Evolutionary conservation across 2,113 vertebrate genomes (phyloP).

Genomic region (Gymnogyps californianus): DNA sequence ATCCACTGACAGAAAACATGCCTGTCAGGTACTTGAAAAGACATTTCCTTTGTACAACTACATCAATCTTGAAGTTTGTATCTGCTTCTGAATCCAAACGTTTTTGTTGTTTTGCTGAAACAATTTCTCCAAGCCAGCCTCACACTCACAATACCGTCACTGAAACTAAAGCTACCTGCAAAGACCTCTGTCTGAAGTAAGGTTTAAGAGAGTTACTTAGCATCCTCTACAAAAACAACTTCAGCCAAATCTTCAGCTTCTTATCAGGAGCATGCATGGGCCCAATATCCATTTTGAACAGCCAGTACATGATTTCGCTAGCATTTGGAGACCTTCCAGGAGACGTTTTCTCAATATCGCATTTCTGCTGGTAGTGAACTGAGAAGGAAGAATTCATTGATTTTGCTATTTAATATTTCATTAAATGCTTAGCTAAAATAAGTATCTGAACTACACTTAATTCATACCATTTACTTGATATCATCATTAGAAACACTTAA

Average conservation of each 20-base stretch:
- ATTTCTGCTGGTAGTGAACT: background rate
- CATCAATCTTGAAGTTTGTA: background rate
- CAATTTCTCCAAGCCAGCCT: background rate
- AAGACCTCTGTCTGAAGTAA: background rate
- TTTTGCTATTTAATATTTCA: background rate
- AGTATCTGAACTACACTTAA: background rate
- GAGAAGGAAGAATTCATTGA: background rate
- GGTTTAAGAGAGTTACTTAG: background rate
- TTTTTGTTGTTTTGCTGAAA: background rate
- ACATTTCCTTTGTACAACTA: background rate
- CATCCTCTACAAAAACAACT: background rate
- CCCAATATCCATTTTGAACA: background rate
- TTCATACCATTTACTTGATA: background rate
- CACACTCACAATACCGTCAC: background rate
- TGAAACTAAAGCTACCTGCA: background rate
- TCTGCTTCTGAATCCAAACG: background rate
- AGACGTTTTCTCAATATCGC: background rate
- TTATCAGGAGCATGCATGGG: background rate
- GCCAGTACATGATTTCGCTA: background rate
- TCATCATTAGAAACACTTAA: background rate
- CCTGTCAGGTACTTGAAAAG: background rate
- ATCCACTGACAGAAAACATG: background rate
- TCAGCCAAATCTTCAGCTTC: background rate
- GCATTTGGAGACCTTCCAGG: background rate
- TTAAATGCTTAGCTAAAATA: background rate